Evolutionary conservation across 2,797 vertebrate species (phyloP).

Genomic region (Rhabdophis nuchalis): DNA sequence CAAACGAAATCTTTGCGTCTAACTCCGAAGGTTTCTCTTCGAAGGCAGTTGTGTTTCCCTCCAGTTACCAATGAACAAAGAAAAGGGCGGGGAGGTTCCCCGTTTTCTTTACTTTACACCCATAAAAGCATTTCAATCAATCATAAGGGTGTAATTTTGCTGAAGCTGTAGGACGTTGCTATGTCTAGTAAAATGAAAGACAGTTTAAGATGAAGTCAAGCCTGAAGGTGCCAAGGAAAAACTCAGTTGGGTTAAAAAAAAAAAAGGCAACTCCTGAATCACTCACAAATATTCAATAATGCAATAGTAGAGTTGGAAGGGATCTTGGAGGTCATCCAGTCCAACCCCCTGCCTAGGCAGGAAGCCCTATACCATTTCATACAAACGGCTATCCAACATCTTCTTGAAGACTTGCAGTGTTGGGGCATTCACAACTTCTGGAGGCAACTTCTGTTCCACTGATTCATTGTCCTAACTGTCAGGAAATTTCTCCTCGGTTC

Average conservation of each 20-base stretch:
- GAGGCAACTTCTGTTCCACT: too few species aligned
- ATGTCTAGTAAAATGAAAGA: constrained; percentile 59
- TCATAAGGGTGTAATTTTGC: constrained; percentile 46
- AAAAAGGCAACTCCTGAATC: constrained; percentile 28
- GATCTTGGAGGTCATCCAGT: too few species aligned
- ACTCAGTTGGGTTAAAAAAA: constrained; percentile 22
- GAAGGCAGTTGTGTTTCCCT: constrained; percentile 5
- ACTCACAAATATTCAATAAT: constrained; percentile 63
- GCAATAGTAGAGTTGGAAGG: too few species aligned
- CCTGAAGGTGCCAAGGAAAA: constrained; percentile 53
- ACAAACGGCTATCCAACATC: too few species aligned
- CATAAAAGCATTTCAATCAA: constrained; percentile 59
- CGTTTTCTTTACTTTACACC: constrained; percentile 40
- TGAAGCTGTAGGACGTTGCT: constrained; percentile 1
- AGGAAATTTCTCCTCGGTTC: too few species aligned
- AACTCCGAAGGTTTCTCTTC: constrained; percentile 36
- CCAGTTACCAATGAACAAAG: constrained; percentile 43
- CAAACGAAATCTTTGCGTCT: constrained; percentile 35
- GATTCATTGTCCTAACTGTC: too few species aligned
- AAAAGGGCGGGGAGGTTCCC: too few species aligned
- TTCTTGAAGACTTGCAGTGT: too few species aligned
- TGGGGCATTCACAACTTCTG: too few species aligned
- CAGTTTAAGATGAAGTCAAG: not conserved
- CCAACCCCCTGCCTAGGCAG: too few species aligned
- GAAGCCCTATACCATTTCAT: too few species aligned